Percentiles rank a stretch among this genome's conserved stretches.
phyloP scores from a whole-genome alignment of 2,888 invertebrate species.

The Bellardia pandia region DNA sequence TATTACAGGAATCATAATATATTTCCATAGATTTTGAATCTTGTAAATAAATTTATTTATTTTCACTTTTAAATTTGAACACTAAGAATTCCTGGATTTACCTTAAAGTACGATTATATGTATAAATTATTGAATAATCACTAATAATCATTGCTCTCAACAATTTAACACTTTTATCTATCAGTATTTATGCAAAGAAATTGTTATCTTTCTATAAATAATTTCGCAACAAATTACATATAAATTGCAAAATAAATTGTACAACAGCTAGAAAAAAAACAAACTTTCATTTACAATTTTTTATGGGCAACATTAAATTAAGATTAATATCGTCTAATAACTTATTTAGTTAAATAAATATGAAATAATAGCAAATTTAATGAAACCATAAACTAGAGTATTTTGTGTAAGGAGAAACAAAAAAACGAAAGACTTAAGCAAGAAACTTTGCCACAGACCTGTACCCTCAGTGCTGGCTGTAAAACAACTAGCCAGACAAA shows the following conservation, averaged over 20 bases:
- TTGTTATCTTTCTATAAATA: background rate
- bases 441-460: background rate
- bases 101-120: too few relatives aligned
- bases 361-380: slow-evolving; percentile 39
- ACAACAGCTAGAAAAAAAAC: background rate
- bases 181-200: background rate
- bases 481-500: background rate
- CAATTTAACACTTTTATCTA: background rate
- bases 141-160: too few relatives aligned
- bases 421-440: slow-evolving; percentile 52
- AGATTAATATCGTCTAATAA: slow-evolving; percentile 26
- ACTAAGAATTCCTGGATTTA: too few relatives aligned
- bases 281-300: slow-evolving; percentile 9
- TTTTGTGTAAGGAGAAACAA: background rate
- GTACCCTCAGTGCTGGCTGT: background rate
- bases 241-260: background rate
- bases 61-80: too few relatives aligned
- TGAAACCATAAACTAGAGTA: slow-evolving; percentile 30
- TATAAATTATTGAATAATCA: too few relatives aligned
- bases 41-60: too few relatives aligned
- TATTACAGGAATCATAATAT: too few relatives aligned
- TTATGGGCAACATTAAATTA: background rate
- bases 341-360: slow-evolving; percentile 39
- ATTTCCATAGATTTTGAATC: too few relatives aligned
- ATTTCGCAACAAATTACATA: background rate